A percentile compares a stretch with the other conserved stretches of the same genome.
Evolutionary conservation across 1,140 invertebrate genomes (phyloP).

Genomic region (Nephila pilipes): DNA sequence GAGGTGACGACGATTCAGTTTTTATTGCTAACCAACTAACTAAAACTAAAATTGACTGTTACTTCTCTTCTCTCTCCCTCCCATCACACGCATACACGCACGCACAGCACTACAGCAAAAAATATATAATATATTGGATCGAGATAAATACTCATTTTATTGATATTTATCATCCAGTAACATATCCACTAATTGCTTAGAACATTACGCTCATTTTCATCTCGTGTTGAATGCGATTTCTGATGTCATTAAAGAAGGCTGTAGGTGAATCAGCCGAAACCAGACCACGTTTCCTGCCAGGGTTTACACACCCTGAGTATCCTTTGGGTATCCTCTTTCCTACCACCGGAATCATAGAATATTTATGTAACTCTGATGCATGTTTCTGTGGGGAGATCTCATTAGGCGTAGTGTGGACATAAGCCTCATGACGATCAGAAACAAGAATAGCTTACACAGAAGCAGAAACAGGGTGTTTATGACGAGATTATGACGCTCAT

Average conservation of each 20-base stretch:
- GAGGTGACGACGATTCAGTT: no score
- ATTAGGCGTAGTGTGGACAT: constrained; percentile 74
- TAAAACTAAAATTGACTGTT: no score
- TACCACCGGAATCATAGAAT: constrained; percentile 57
- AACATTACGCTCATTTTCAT: not conserved
- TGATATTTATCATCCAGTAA: not conserved
- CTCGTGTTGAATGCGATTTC: not conserved
- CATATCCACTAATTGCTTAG: not conserved
- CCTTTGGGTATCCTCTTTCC: constrained; percentile 39
- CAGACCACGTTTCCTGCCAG: constrained; percentile 49
- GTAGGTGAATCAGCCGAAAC: not conserved
- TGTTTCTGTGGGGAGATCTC: constrained; percentile 71
- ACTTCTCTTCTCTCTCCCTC: no score
- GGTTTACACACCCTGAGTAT: not conserved
- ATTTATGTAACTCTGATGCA: constrained; percentile 59
- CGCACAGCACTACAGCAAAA: no score
- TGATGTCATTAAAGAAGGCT: not conserved
- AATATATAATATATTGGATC: no score
- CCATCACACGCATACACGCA: no score
- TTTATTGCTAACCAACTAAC: no score
- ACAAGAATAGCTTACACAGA: constrained; percentile 55
- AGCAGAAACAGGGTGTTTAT: constrained; percentile 73
- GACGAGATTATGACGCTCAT: constrained; percentile 75
- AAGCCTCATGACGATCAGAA: constrained; percentile 64
- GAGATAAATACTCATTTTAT: not conserved